Evolutionary conservation across 2,888 invertebrate genomes (phyloP), one percentile per base, ranked within the genome.

Genomic region (Drosophila borealis): DNA sequence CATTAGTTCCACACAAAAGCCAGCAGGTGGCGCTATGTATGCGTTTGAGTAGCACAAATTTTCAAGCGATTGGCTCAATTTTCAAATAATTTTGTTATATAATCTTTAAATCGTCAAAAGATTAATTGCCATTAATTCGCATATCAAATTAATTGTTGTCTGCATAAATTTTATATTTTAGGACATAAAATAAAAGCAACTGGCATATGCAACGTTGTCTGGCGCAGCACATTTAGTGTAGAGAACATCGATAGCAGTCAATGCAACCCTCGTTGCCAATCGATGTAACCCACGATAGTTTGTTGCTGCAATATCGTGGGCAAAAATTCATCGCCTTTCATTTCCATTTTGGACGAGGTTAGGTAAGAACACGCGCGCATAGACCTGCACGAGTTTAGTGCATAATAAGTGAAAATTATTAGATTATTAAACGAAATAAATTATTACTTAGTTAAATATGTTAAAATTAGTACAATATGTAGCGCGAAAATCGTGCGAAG

Each of bases 291-390:
- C 11, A 19, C 65, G 53, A 53, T 41, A 65, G 46, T 25, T 44
- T 59, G 42, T 19, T 72, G 49, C 50, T 49, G 6, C 21, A 46
- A 50, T 48, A 71, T 70, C 53, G 70, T 11, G 6, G 9, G 21
- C 37, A 50, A 36, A 6, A 49, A 70, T 21, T 57, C 50, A 65
- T 59, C 74, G 70, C 29, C 48, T 66, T 61, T 77, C 78, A 74
- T 81, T 84, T 88, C 68, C 74, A 80, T 80, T 91, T 91, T 90
- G 90, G 91, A 90, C 91, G 90, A 92, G 90, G 91, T 91, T 92
- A 92, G 91, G 91, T 91, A 91, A 91, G 92, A 90, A 90, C 89
- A 81, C 80, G 80, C 83, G 78, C 79, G 57, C 57, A 67, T 78
- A 44, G 29, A 48, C 53, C 37, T 76, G 84, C 89, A 86, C 86